Evolutionary conservation across 2,113 vertebrate species (phyloP), one percentile per base, ranked within the genome.

Genomic region (Chlamydotis undulata): DNA sequence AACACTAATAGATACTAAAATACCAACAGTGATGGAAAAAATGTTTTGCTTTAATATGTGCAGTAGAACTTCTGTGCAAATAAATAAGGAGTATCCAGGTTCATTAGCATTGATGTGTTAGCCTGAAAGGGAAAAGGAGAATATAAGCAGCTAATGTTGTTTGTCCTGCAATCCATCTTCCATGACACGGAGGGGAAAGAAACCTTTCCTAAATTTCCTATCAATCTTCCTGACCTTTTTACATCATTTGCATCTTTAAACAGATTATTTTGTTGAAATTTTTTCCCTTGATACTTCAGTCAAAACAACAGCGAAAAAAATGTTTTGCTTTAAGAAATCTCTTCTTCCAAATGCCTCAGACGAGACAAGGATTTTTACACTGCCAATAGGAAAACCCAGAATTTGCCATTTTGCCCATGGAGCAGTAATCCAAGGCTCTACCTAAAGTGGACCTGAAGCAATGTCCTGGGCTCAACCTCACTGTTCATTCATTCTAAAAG

Each of bases 111-210:
- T 91, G 92, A 87, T 84, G 68, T 73, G 80, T 76, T 87, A 93
- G 86, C 79, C 85, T 89, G 77, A 93, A 92, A 96, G 91, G 60
- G 37, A 81, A 93, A 91, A 89, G 35, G 47, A 92, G 76, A 87
- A 60, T 79, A 79, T 53, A 95, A 92, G 65, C 81, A 91, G 87
- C 70, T 96, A 87, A 94, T 93, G 84, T 94, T 92, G 80, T 89
- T 96, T 96, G 81, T 95, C 92, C 81, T 53, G 53, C 45, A 84
- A 96, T 97, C 81, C 85, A 94, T 97, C 96, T 96, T 94, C 67
- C 37, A n/a, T 91, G 91, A 83, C 94, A 96, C 74, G 76, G 53
- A 83, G 11, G 31, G 67, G 67, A 93, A 93, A 92, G 74, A 93
- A 95, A 93, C 35, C 61, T 79, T 95, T 91, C 63, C 63, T 85